These are phyloP conservation scores for Lingula anatina DNA, from an alignment of 2,888 invertebrate species.

Conservation along the genomic window DNA sequence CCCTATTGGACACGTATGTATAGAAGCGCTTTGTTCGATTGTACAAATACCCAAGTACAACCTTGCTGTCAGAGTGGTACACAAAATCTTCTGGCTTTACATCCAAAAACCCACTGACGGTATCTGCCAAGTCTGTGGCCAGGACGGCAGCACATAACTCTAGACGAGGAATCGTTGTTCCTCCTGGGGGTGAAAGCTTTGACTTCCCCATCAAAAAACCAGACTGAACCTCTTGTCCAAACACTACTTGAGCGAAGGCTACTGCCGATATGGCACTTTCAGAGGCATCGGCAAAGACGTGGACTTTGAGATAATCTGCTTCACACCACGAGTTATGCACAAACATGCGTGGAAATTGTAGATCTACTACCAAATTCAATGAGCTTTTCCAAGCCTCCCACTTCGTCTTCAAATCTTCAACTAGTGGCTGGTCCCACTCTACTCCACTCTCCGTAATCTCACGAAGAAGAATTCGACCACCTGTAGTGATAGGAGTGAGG, in stretches of 20 bases:
- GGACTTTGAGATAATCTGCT: background rate
- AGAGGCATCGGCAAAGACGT: slow-evolving; percentile 6
- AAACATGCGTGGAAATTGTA: background rate
- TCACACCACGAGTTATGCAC: too few species aligned
- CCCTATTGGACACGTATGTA: slow-evolving; percentile 13
- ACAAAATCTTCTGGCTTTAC: background rate
- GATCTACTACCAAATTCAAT: background rate
- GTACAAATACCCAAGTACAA: slow-evolving; percentile 13
- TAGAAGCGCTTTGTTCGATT: slow-evolving; percentile 12
- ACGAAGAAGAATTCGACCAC: background rate
- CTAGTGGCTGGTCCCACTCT: slow-evolving; percentile 2
- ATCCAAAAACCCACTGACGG: slow-evolving; percentile 2
- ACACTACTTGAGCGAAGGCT: slow-evolving; percentile 3
- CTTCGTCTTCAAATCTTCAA: background rate
- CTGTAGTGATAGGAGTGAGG: background rate
- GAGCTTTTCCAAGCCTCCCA: background rate
- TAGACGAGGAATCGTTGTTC: slow-evolving; percentile 9
- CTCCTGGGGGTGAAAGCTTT: slow-evolving; percentile 8
- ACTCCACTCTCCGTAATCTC: too few species aligned
- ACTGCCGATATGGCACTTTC: slow-evolving; percentile 1
- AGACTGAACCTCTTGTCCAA: slow-evolving; percentile 1
- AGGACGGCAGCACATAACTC: slow-evolving; percentile 13
- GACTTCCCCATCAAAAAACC: slow-evolving; percentile 5
- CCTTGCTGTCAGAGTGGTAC: slow-evolving; percentile 13
- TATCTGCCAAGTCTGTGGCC: slow-evolving; percentile 4